phyloP scores from a whole-genome alignment of 2,113 vertebrate species.

The Riparia riparia region DNA sequence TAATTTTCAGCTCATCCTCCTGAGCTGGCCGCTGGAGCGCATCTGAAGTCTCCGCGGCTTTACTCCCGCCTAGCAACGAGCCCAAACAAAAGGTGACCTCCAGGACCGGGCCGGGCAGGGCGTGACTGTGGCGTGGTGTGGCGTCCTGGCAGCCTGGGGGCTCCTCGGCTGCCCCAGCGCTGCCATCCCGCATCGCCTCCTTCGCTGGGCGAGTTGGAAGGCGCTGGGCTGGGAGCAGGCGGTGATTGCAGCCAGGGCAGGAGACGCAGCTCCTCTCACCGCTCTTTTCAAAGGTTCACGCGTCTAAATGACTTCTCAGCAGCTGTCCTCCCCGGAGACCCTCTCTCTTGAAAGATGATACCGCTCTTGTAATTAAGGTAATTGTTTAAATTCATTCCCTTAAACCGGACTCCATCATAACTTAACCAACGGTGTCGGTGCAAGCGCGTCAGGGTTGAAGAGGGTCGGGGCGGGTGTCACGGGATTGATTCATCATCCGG shows the following conservation, averaged over 20 bases:
- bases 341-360: conserved; percentile 25
- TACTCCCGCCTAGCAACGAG: not conserved
- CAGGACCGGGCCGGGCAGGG: not conserved
- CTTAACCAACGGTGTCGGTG: not conserved
- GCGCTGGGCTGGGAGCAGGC: accelerated
- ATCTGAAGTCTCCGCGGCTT: accelerated
- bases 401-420: not conserved
- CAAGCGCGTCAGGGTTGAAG: not conserved
- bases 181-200: not conserved
- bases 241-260: not conserved
- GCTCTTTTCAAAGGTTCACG: not conserved
- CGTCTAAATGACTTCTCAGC: not conserved
- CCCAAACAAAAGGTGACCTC: not conserved
- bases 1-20: not conserved
- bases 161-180: accelerated
- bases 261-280: not conserved
- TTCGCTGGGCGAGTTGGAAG: accelerated
- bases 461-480: not conserved
- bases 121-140: accelerated
- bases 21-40: not conserved
- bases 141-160: not conserved
- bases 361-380: conserved; percentile 50
- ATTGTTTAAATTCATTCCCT: conserved; percentile 56
- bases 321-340: conserved; percentile 45
- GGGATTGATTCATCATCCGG: not conserved